These are phyloP conservation scores for Neodiprion pinetum DNA, from an alignment of 1,140 invertebrate genomes.

Conservation along the genomic window DNA sequence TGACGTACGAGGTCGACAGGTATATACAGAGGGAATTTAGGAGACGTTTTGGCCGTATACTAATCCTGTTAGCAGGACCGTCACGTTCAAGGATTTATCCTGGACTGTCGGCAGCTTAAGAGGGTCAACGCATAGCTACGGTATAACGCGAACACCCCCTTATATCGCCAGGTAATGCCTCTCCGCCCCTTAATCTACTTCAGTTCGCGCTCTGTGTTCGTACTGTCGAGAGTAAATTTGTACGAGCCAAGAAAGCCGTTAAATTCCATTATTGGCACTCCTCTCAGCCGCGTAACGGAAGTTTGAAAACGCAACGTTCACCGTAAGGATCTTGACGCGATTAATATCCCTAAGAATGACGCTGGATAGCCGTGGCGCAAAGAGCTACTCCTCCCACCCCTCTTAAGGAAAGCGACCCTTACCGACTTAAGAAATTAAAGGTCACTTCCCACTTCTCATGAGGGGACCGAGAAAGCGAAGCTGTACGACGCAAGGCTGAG, in stretches of 20 bases:
- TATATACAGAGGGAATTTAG: not conserved
- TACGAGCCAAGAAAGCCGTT: not conserved
- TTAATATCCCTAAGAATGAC: not conserved
- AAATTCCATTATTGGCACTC: not conserved
- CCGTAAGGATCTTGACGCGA: not conserved
- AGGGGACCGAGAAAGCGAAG: not conserved
- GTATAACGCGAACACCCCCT: constrained; percentile 17
- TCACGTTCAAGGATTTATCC: constrained; percentile 50
- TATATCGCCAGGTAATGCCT: constrained; percentile 29
- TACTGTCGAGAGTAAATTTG: not conserved
- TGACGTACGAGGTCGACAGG: not conserved
- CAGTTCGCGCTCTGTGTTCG: not conserved
- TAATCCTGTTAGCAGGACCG: constrained; percentile 43
- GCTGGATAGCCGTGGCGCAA: not conserved
- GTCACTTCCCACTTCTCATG: not conserved
- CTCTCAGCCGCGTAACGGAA: too few relatives aligned
- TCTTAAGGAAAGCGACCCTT: not conserved
- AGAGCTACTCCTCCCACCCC: not conserved
- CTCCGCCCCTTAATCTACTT: constrained; percentile 9
- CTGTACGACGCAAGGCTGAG: not conserved
- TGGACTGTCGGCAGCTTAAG: constrained; percentile 37
- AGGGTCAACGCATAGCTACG: constrained; percentile 27
- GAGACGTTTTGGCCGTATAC: constrained; percentile 24
- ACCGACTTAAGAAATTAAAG: not conserved
- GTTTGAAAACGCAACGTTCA: too few relatives aligned